Evolutionary conservation across 2,113 vertebrate species (phyloP).

Genomic region (Datnioides undecimradiatus): DNA sequence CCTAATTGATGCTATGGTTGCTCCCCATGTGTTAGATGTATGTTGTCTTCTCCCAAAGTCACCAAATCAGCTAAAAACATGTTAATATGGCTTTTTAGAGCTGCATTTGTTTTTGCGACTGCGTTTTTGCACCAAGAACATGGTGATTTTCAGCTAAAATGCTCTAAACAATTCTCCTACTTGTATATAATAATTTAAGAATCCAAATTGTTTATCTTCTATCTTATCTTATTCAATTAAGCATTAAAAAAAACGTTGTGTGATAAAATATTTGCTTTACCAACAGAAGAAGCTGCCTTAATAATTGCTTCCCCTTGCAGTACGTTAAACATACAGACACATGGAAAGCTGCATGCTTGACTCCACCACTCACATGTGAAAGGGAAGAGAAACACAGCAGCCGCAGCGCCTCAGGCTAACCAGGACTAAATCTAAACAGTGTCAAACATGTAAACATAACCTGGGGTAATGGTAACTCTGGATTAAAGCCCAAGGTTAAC

Average conservation of each 20-base stretch:
- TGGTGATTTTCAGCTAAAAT: not conserved
- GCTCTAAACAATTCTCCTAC: too few species aligned
- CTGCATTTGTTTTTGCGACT: not conserved
- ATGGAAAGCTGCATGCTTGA: not conserved
- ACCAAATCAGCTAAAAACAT: not conserved
- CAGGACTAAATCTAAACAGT: constrained; percentile 40
- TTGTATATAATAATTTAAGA: not conserved
- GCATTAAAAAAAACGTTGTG: not conserved
- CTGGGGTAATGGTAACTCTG: not conserved
- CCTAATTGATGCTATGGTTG: not conserved
- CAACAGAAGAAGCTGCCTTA: not conserved
- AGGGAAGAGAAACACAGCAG: constrained; percentile 12
- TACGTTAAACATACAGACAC: not conserved
- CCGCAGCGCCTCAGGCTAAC: constrained; percentile 35
- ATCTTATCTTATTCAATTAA: not conserved
- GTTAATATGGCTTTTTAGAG: not conserved
- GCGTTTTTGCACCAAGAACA: not conserved
- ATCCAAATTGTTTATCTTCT: too few species aligned
- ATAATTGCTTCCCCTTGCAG: not conserved
- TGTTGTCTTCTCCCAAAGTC: not conserved
- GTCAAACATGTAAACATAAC: constrained; percentile 35
- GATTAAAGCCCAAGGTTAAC: constrained; percentile 20
- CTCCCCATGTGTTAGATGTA: not conserved
- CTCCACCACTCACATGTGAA: not conserved
- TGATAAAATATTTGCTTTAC: not conserved